Evolutionary conservation across 2,888 invertebrate genomes (phyloP), one percentile per base, ranked within the genome.

Genomic region (Drosophila pegasa): DNA sequence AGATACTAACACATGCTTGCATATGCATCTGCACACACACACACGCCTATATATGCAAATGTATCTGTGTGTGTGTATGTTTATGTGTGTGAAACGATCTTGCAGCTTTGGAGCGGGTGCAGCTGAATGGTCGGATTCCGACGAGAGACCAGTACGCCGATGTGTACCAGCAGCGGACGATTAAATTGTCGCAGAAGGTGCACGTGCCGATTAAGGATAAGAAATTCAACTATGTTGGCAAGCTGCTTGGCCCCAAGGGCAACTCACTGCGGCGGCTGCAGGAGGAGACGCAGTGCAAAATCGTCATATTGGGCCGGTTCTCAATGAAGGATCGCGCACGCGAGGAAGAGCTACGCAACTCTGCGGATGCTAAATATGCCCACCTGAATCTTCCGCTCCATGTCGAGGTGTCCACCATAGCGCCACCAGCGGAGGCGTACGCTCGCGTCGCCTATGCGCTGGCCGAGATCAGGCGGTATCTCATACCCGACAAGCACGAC

Each of bases 231-330:
- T 98, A 98, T 93, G 98, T 98, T 65, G 98, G 98, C 3, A 98
- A 98, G 93, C 93, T 98, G 56, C 93, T 98, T 78, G 98, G 98
- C 4, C 98, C 98, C 20, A 98, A 98, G 93, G 98, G 98, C 54
- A 97, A 97, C 92, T 97, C 98, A 10, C 94, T 98, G 94, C 98
- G 98, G 90, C 95, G 97, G 68, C 93, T 98, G 35, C 98, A 98
- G 92, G 98, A 98, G 89, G 97, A 98, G 90, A 98, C 98, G 5
- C 97, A 97, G 94, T 98, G 98, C 89, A 98, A 97, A 93, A 98
- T 98, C 96, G 97, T 98, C n/a, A 96, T 98, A 35, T 94, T 98
- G 20, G 98, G 98, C 12, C 94, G 96, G 76, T 98, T 98, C 57
- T 98, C 98, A 1, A 98, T 98, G 96, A 96, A 97, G 91, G 98